Percentiles rank a stretch among this genome's conserved stretches.
These are phyloP conservation scores for Tetraneura akinire DNA, from an alignment of 1,140 invertebrate species.

Conservation along the genomic window DNA sequence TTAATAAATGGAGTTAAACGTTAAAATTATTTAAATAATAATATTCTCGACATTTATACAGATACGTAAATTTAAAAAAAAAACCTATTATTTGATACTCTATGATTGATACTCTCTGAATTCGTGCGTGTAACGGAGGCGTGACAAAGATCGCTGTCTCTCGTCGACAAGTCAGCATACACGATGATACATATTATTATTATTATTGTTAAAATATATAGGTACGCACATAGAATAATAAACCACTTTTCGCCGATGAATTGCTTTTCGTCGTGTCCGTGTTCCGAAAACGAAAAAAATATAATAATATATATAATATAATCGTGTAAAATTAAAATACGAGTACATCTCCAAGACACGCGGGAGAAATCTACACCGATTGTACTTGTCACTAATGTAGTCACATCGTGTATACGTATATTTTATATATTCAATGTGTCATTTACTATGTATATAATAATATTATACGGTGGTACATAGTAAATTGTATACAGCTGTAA, in stretches of 20 bases:
- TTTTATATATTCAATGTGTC: not conserved
- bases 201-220: too few species aligned
- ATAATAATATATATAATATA: not conserved
- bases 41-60: too few species aligned
- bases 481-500: too few species aligned
- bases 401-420: not conserved
- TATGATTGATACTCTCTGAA: not conserved
- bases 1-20: too few species aligned
- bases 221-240: constrained; percentile 28
- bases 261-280: constrained; percentile 17
- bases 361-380: too few species aligned
- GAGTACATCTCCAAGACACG: not conserved
- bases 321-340: too few species aligned
- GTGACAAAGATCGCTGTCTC: constrained; percentile 49
- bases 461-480: not conserved
- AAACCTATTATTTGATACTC: too few species aligned
- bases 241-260: constrained; percentile 28
- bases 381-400: not conserved
- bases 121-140: constrained; percentile 30
- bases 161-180: constrained; percentile 4
- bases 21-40: too few species aligned
- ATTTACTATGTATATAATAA: not conserved
- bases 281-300: constrained; percentile 20
- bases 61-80: too few species aligned
- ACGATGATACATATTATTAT: too few species aligned